A percentile compares a stretch with the other conserved stretches of the same genome.
Evolutionary conservation across 64 coral and sea anemone genomes (phyloP).

Genomic region (Orbicella faveolata): DNA sequence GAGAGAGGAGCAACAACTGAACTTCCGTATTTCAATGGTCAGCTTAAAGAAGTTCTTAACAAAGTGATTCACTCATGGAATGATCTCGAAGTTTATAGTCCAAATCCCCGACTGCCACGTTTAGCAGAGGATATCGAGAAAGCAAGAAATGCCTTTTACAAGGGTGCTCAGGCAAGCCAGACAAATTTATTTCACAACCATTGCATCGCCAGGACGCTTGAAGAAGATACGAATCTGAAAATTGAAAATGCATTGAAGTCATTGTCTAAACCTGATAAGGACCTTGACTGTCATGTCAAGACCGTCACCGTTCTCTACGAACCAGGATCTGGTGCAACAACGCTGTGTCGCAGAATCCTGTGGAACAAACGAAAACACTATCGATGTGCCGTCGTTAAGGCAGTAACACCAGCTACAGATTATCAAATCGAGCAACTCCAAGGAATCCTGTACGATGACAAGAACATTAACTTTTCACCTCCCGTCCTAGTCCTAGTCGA

Average conservation of each 20-base stretch:
- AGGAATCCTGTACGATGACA: conserved; percentile 10
- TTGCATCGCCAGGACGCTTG: conserved; percentile 26
- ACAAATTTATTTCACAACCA: conserved; percentile 36
- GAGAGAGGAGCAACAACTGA: conserved; percentile 45
- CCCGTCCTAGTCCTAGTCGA: conserved; percentile 48
- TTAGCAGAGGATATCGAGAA: conserved; percentile 13
- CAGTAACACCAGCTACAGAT: conserved; percentile 36
- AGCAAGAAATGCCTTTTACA: conserved; percentile 50
- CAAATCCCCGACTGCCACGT: conserved; percentile 27
- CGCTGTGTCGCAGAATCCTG: conserved; percentile 52
- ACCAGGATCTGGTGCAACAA: conserved; percentile 63
- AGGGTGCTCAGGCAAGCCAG: conserved; percentile 21
- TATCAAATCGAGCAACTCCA: conserved; percentile 17
- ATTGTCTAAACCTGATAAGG: neutral
- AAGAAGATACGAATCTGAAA: neutral
- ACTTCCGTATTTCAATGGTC: conserved; percentile 21
- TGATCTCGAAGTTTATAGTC: conserved; percentile 67
- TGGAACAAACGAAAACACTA: conserved; percentile 48
- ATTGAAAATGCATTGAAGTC: neutral
- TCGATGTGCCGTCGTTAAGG: conserved; percentile 60
- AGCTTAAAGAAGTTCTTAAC: conserved; percentile 7
- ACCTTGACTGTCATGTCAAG: neutral
- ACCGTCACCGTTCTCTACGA: conserved; percentile 50
- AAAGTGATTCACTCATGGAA: conserved; percentile 47
- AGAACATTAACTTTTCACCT: neutral